phyloP scores from a whole-genome alignment of 2,113 vertebrate species.

The Haemorhous mexicanus region DNA sequence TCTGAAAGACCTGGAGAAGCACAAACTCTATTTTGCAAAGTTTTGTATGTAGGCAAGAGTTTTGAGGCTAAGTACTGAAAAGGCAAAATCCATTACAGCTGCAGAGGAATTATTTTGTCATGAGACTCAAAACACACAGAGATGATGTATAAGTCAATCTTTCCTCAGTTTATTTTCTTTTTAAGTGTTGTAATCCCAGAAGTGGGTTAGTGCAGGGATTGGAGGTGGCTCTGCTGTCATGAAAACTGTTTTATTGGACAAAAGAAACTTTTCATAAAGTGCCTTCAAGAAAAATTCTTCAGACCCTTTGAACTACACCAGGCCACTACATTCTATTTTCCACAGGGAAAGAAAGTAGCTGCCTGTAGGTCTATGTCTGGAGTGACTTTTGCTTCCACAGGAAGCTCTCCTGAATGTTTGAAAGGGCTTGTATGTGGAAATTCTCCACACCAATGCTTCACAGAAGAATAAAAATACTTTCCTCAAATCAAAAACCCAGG shows the following conservation, averaged over 20 bases:
- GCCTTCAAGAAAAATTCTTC: neutral
- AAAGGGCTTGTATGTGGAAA: neutral
- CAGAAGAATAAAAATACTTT: neutral
- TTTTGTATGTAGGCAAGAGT: neutral
- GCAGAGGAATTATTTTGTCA: neutral
- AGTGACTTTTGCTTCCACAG: neutral
- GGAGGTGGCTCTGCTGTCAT: neutral
- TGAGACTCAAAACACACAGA: neutral
- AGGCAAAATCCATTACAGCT: neutral
- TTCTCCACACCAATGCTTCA: neutral
- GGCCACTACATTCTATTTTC: neutral
- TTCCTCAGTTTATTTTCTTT: neutral
- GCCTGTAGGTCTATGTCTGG: neutral
- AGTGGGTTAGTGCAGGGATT: neutral
- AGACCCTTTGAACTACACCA: neutral
- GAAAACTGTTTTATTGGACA: neutral
- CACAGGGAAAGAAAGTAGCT: neutral
- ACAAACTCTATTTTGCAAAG: neutral
- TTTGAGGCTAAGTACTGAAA: neutral
- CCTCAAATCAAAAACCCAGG: neutral
- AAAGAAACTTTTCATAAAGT: neutral
- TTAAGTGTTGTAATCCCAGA: neutral
- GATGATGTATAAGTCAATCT: neutral
- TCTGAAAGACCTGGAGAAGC: neutral
- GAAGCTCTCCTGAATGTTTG: neutral